Conservation (phyloP, 2,888 invertebrate species). For the Xanthorhoe spadicearia region DNA sequence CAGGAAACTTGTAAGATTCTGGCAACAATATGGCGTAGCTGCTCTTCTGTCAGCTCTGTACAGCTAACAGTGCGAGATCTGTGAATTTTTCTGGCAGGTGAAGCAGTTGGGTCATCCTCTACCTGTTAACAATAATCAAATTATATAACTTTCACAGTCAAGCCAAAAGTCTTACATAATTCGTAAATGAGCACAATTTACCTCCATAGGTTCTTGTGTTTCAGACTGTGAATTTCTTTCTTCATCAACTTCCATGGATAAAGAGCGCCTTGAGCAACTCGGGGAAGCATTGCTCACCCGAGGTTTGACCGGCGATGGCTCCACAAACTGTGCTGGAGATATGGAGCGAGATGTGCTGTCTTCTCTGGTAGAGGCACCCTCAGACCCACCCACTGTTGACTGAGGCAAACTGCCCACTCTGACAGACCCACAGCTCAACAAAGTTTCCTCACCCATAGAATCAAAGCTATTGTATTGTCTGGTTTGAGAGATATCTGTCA, state of each 20-base stretch:
- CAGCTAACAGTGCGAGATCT: conserved; percentile 78
- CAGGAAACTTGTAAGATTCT: conserved; percentile 90
- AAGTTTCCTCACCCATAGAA: conserved; percentile 78
- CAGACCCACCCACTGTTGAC: conserved; percentile 67
- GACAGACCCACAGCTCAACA: conserved; percentile 77
- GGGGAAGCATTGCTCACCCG: conserved; percentile 72
- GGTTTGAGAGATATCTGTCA: conserved; percentile 80
- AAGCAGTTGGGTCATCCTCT: conserved; percentile 80
- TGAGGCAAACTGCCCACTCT: conserved; percentile 73
- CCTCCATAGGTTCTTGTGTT: conserved; percentile 78
- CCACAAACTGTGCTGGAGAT: conserved; percentile 79
- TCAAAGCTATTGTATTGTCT: conserved; percentile 81
- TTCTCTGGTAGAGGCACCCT: conserved; percentile 69
- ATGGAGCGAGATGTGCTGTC: conserved; percentile 78
- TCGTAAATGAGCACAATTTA: conserved; percentile 39
- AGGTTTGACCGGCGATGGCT: conserved; percentile 74
- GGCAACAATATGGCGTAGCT: conserved; percentile 86
- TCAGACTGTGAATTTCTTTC: conserved; percentile 78
- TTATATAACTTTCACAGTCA: conserved; percentile 23
- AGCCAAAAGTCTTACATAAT: conserved; percentile 24
- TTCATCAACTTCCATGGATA: conserved; percentile 82
- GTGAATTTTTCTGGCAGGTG: conserved; percentile 75
- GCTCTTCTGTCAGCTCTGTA: conserved; percentile 87
- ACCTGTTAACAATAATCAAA: conserved; percentile 53
- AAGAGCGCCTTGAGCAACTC: conserved; percentile 76